Evolutionary conservation across 2,888 invertebrate genomes (phyloP).

Genomic region (Augiades crinisus): DNA sequence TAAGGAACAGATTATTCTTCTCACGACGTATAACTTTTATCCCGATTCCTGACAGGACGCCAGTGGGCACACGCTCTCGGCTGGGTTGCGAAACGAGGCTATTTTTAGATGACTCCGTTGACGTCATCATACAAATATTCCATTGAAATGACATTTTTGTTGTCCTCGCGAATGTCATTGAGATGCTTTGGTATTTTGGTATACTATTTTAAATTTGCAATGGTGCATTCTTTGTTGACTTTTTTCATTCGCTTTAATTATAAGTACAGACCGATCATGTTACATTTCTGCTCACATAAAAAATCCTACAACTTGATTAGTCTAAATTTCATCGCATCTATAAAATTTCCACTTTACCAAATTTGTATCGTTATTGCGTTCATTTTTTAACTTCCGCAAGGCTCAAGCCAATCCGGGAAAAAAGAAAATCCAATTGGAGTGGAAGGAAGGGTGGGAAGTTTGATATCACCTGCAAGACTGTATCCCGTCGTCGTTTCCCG

Average conservation of each 20-base stretch:
- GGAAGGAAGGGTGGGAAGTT: conserved; percentile 8
- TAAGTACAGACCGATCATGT: too few relatives aligned
- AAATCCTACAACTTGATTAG: too few relatives aligned
- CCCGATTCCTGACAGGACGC: conserved; percentile 54
- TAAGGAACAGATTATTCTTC: too few relatives aligned
- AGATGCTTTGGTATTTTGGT: conserved; percentile 21
- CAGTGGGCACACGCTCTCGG: conserved; percentile 53
- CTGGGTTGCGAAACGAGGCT: conserved; percentile 51
- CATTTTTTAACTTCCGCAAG: too few relatives aligned
- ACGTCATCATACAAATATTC: conserved; percentile 63
- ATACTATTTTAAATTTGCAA: too few relatives aligned
- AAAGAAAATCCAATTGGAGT: conserved; percentile 1
- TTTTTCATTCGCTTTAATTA: too few relatives aligned
- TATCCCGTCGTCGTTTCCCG: conserved; percentile 24
- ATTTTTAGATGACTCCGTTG: conserved; percentile 59
- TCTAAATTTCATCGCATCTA: too few relatives aligned
- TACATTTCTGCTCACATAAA: too few relatives aligned
- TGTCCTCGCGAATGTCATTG: conserved; percentile 33
- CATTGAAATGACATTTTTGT: conserved; percentile 54
- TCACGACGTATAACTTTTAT: conserved; percentile 4
- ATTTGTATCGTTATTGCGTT: too few relatives aligned
- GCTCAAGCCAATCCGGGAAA: too few relatives aligned
- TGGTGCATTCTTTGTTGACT: too few relatives aligned
- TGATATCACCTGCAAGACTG: conserved; percentile 14
- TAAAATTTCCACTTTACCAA: too few relatives aligned